Percentiles rank a stretch among this genome's conserved stretches.
These are phyloP conservation scores for Schizothorax lantsangensis DNA, from an alignment of 2,797 vertebrate species.

Conservation along the genomic window DNA sequence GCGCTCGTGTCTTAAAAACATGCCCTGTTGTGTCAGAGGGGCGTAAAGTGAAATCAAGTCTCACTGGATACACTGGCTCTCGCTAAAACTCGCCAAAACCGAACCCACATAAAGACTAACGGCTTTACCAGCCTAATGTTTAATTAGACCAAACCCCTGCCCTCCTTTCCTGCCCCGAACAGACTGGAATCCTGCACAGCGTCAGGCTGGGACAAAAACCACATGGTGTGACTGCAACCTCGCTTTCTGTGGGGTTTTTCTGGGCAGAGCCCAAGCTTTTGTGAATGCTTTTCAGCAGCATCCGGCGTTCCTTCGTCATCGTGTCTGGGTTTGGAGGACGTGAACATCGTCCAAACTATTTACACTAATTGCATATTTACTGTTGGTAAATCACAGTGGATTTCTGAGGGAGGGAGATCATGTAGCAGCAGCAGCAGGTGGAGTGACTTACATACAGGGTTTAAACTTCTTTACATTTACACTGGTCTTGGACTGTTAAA, in stretches of 20 bases:
- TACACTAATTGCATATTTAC: conserved; percentile 19
- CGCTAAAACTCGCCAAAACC: conserved; percentile 66
- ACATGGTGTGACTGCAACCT: conserved; percentile 27
- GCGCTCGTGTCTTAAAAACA: conserved; percentile 48
- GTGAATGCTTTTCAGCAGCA: background rate
- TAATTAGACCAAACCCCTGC: conserved; percentile 72
- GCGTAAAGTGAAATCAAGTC: conserved; percentile 66
- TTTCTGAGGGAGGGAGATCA: conserved; percentile 7
- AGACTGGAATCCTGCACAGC: conserved; percentile 47
- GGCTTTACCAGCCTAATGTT: conserved; percentile 66
- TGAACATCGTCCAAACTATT: background rate
- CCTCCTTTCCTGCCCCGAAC: conserved; percentile 54
- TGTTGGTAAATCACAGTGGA: conserved; percentile 11
- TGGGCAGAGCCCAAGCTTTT: conserved; percentile 18
- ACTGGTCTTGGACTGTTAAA: background rate
- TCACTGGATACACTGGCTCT: conserved; percentile 69
- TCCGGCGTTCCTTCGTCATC: background rate
- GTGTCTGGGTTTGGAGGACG: conserved; percentile 2
- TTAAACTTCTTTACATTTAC: background rate
- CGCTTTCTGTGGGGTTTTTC: background rate
- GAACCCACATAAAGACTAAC: conserved; percentile 76
- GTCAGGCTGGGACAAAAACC: conserved; percentile 28
- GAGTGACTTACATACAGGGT: too few relatives aligned
- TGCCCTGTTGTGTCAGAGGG: conserved; percentile 67
- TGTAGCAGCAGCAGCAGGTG: background rate